Percentiles rank a stretch among this genome's conserved stretches.
phyloP scores from a whole-genome alignment of 1,140 invertebrate genomes.

The Coenobita brevimanus region DNA sequence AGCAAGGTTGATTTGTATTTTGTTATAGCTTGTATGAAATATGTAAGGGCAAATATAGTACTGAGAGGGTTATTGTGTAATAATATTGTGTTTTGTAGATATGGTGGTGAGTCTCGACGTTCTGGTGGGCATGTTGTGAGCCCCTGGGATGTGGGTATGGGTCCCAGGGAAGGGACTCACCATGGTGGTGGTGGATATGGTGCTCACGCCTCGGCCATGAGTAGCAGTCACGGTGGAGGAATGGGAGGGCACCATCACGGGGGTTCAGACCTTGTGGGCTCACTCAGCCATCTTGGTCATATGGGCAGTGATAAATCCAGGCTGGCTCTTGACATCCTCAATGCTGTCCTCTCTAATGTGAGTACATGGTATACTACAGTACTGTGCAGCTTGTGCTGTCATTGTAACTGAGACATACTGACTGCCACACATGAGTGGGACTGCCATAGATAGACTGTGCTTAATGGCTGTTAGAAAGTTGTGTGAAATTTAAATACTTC shows the following conservation, averaged over 20 bases:
- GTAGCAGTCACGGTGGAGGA: slow-evolving; percentile 7
- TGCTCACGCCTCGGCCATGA: neutral
- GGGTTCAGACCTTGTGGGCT: slow-evolving; percentile 26
- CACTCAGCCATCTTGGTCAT: slow-evolving; percentile 41
- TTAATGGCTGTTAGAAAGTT: too few relatives aligned
- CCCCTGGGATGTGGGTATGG: slow-evolving; percentile 43
- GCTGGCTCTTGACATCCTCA: slow-evolving; percentile 43
- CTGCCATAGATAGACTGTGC: too few relatives aligned
- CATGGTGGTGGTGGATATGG: slow-evolving; percentile 10
- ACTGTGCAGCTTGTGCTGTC: too few relatives aligned
- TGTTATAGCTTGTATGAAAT: too few relatives aligned
- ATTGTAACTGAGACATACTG: too few relatives aligned
- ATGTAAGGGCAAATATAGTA: too few relatives aligned
- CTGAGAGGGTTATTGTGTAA: too few relatives aligned
- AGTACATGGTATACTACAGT: neutral
- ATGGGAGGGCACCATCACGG: neutral
- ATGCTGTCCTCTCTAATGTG: slow-evolving; percentile 36
- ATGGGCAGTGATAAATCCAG: slow-evolving; percentile 42
- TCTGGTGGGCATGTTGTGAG: slow-evolving; percentile 20
- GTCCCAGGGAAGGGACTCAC: neutral
- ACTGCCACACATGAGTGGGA: too few relatives aligned
- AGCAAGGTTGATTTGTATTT: too few relatives aligned
- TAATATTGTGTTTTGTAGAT: too few relatives aligned
- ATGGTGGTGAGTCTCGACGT: neutral
- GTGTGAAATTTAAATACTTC: too few relatives aligned